Percentiles rank a stretch among this genome's conserved stretches.
These are phyloP conservation scores for Batillaria attramentaria DNA, from an alignment of 1,140 invertebrate species.

Conservation along the genomic window DNA sequence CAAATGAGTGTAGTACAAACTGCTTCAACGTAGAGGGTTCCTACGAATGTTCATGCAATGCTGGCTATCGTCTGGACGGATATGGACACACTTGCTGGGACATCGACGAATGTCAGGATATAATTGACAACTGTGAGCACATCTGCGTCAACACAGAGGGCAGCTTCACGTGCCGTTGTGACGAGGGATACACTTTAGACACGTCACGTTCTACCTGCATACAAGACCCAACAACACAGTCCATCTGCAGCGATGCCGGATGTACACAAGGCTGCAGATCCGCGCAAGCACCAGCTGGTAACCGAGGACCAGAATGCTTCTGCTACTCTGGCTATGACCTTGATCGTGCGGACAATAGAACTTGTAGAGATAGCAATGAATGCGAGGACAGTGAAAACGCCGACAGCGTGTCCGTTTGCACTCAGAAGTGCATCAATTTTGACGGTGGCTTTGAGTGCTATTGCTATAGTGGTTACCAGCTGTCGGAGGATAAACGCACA, in stretches of 20 bases:
- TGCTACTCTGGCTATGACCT: neutral
- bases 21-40: slow-evolving; percentile 25
- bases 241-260: neutral
- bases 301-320: neutral
- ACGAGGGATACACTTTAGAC: slow-evolving; percentile 25
- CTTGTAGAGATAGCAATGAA: slow-evolving; percentile 20
- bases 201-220: slow-evolving; percentile 27
- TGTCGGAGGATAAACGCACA: neutral
- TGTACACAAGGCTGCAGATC: neutral
- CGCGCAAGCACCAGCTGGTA: neutral
- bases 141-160: slow-evolving; percentile 53
- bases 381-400: no score
- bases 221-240: neutral
- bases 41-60: slow-evolving; percentile 19
- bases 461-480: slow-evolving; percentile 14
- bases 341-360: neutral
- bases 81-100: slow-evolving; percentile 42
- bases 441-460: slow-evolving; percentile 15
- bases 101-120: slow-evolving; percentile 64
- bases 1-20: slow-evolving; percentile 10
- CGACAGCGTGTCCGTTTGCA: no score
- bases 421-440: slow-evolving; percentile 18
- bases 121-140: slow-evolving; percentile 68
- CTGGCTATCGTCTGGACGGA: slow-evolving; percentile 8
- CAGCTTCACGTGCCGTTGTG: slow-evolving; percentile 50